Base-by-base conservation (phyloP, 1,140 invertebrate genomes). In the Scaptomyza graminum region DNA sequence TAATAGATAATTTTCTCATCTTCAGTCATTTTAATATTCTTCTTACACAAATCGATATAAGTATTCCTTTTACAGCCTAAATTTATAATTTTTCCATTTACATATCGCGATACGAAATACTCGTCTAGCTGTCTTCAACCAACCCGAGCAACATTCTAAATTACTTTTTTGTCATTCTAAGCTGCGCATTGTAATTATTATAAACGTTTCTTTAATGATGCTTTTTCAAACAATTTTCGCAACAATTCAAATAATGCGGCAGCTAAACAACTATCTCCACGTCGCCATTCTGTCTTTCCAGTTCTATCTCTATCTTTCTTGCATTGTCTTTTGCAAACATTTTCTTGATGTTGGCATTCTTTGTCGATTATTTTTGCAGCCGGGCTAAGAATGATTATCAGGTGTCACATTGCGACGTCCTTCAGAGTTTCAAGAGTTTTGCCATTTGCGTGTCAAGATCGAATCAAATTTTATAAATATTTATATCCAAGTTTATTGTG, bases 391-490 rank as follows among this genome's bases (percentile, higher is more conserved):
- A 34, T 34, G 22, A n/a, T 50, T 50, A 50, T 50, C 34, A 22
- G 52, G 37, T 55, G 37, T 55, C 52, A 25, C 34, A 55, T 47
- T 47, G 43, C 5, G 13, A 12, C 5, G 46, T 47, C 16, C 46
- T 47, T 2, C 15, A 25, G 9, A 47, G 46, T 8, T 34, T 34
- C 31, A 34, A 34, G 16, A 47, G 49, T n/a, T 51, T 51, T 13
- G 25, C 7, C 49, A 51, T 31, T 51, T 50, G 64, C 55, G 64
- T 67, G 64, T 34, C 55, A 22, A 46, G 22, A 69, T 39, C 25
- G 61, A 78, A 65, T 57, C 25, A 64, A 78, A 65, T 57, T 65
- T 62, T 34, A 34, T 8, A 8, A 9, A 34, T 34, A 34, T 34
- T 34, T 34, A 34, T 34, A 34, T 9, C 8, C 8, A 34, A 34